Conservation (phyloP, 1,140 invertebrate species). For the Pristionchus pacificus region DNA sequence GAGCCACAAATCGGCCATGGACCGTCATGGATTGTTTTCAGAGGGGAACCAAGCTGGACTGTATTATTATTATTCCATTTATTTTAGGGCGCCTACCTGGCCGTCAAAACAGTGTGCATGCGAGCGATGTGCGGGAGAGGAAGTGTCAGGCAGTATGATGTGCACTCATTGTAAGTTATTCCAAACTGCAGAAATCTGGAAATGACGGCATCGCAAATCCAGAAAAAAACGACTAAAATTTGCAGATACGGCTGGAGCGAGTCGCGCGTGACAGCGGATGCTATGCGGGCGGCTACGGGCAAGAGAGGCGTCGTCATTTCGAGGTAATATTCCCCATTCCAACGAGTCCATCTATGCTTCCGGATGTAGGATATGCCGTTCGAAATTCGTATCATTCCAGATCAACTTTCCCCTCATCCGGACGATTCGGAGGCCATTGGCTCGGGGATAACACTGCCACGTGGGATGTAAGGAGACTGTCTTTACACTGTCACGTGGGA, state of each 20-base stretch:
- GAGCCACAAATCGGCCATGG: too few relatives aligned
- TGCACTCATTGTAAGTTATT: too few relatives aligned
- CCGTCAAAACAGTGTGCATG: neutral
- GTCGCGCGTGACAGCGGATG: neutral
- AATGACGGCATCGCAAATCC: too few relatives aligned
- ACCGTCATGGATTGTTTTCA: too few relatives aligned
- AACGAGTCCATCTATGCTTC: too few relatives aligned
- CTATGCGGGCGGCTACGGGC: neutral
- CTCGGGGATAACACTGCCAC: constrained; percentile 61
- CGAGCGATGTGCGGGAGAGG: neutral
- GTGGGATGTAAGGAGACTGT: too few relatives aligned
- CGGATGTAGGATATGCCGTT: too few relatives aligned
- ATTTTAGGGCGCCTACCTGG: neutral
- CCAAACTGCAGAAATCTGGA: too few relatives aligned
- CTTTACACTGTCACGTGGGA: too few relatives aligned
- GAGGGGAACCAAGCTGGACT: too few relatives aligned
- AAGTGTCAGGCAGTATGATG: neutral
- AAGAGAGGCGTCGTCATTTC: neutral
- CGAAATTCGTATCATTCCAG: too few relatives aligned
- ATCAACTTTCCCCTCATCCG: constrained; percentile 64
- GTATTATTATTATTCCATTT: too few relatives aligned
- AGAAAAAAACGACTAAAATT: neutral
- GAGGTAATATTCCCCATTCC: neutral
- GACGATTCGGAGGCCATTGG: constrained; percentile 65
- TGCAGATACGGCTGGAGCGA: neutral